Evolutionary conservation across 2,797 vertebrate genomes (phyloP), one percentile per base, ranked within the genome.

Genomic region (Enteromius viviparus): DNA sequence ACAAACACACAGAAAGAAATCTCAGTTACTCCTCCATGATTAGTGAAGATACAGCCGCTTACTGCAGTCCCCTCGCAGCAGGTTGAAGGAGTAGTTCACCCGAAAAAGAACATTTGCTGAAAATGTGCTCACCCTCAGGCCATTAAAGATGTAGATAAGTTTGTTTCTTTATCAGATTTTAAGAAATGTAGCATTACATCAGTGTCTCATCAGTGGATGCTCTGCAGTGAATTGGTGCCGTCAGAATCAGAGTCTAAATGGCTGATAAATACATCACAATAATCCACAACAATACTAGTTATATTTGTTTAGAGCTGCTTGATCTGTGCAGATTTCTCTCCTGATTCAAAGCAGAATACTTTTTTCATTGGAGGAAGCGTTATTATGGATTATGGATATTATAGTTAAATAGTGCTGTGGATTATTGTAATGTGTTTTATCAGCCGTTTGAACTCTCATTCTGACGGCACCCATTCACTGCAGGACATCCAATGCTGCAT

Each of bases 1-100:
- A 84, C 88, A 84, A 82, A 92, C 55, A 92, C 45, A 90, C 86
- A 58, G 89, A 88, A 49, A 65, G 17, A 53, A 29, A 84, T 58
- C 72, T 58, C 17, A 14, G 71, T 75, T n/a, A 60, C 37, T 60
- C 55, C 26, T 76, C 21, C 14, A 62, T 53, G 32, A 32, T 40
- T 14, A 55, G 32, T n/a, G 21, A 7, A 51, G 21, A 37, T 34
- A 53, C 49, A 32, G 45, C 14, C 0, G 2, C 49, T 32, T 12
- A 3, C 70, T 70, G 14, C 12, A 11, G 26, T n/a, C 12, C 0
- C n/a, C 7, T 60, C 7, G 26, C n/a, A 68, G 12, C 0, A 4
- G 69, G 15, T 72, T 32, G 6, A 72, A 49, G 12, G 26, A 62
- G 6, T 15, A 26, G 58, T 60, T 60, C 23, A 60, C 23, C 58